Conservation (phyloP, 64 coral and sea anemone species). For the Astreopora myriophthalma region DNA sequence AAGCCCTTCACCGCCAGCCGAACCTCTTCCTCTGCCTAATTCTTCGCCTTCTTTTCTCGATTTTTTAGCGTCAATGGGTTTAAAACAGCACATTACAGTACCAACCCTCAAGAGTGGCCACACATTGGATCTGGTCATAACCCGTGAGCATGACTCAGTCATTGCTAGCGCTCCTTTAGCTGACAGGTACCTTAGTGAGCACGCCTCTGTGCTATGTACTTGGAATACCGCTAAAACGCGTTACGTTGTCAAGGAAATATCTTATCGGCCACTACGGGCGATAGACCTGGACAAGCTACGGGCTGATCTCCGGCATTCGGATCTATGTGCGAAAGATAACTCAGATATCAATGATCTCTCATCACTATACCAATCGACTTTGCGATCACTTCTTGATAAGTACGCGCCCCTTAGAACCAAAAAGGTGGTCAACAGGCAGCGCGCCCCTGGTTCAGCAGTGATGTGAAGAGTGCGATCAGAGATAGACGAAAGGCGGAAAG, state of each 20-base stretch:
- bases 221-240: background rate
- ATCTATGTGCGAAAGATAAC: background rate
- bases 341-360: background rate
- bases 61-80: no score
- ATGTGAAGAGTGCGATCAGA: background rate
- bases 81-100: no score
- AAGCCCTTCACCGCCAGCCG: no score
- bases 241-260: background rate
- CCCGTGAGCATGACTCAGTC: no score
- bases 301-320: background rate
- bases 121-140: no score
- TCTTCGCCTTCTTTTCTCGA: no score
- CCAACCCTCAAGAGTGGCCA: no score
- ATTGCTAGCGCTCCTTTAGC: background rate
- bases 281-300: background rate
- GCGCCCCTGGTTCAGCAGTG: background rate
- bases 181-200: background rate
- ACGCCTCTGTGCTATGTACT: background rate
- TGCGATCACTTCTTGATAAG: background rate
- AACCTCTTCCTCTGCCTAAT: no score
- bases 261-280: background rate
- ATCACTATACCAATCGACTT: background rate
- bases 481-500: background rate
- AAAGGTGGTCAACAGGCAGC: background rate
- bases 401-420: background rate